Percentiles rank a stretch among this genome's conserved stretches.
Conservation (phyloP, 2,888 invertebrate species). For the Dynastes grantii region DNA sequence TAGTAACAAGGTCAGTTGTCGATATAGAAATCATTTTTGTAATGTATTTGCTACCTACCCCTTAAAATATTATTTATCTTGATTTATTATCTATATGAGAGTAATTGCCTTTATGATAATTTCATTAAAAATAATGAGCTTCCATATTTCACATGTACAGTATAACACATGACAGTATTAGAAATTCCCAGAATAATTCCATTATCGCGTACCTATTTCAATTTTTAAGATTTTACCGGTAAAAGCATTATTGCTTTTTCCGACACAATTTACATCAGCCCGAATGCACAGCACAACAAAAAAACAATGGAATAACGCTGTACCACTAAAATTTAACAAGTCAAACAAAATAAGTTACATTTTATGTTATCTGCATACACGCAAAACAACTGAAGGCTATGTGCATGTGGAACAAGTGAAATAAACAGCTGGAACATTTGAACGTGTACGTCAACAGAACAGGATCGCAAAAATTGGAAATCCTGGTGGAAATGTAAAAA, state of each 20-base stretch:
- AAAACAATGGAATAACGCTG: conserved; percentile 53
- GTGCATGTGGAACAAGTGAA: conserved; percentile 44
- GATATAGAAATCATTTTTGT: too few relatives aligned
- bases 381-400: conserved; percentile 46
- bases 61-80: too few relatives aligned
- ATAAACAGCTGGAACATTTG: conserved; percentile 46
- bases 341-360: conserved; percentile 49
- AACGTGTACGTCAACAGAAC: conserved; percentile 45
- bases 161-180: background rate
- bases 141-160: background rate
- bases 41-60: too few relatives aligned
- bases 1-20: too few relatives aligned
- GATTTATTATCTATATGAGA: too few relatives aligned
- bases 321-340: conserved; percentile 46
- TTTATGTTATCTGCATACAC: conserved; percentile 47
- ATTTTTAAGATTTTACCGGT: conserved; percentile 33
- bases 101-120: too few relatives aligned
- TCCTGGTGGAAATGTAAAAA: conserved; percentile 29
- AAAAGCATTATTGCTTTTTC: conserved; percentile 30
- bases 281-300: conserved; percentile 10
- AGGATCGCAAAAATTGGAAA: conserved; percentile 43
- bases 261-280: conserved; percentile 10
- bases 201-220: background rate
- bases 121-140: too few relatives aligned
- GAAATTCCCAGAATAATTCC: background rate